phyloP scores from a whole-genome alignment of 2,888 invertebrate genomes.

The Xanthia togata region DNA sequence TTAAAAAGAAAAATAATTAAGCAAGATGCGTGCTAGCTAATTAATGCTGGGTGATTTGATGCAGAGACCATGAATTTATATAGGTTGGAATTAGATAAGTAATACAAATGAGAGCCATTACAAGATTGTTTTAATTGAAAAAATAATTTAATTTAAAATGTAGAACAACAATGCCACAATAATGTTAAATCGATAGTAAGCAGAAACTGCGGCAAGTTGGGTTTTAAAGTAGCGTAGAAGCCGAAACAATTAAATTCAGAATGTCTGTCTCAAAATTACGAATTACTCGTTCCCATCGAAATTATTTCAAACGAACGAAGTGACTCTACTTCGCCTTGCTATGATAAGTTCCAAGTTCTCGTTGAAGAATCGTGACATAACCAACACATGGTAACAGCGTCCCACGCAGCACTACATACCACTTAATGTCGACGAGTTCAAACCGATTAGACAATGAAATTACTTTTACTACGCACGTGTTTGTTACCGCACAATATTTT shows the following conservation, averaged over 20 bases:
- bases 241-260: neutral
- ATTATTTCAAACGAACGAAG: conserved; percentile 9
- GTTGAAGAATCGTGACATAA: conserved; percentile 58
- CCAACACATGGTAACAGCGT: conserved; percentile 46
- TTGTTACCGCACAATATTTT: conserved; percentile 34
- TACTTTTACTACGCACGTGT: conserved; percentile 53
- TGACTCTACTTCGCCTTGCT: neutral
- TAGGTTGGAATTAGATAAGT: neutral
- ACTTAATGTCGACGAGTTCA: conserved; percentile 55
- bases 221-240: neutral
- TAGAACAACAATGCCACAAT: too few species aligned
- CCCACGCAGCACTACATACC: conserved; percentile 50
- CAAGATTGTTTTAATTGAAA: neutral
- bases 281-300: neutral
- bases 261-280: neutral
- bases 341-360: conserved; percentile 42
- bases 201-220: neutral
- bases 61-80: conserved; percentile 7
- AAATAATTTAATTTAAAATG: conserved; percentile 1
- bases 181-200: neutral
- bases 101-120: neutral
- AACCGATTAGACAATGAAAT: conserved; percentile 53
- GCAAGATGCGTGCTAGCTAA: conserved; percentile 4
- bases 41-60: neutral
- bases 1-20: neutral